Conservation (phyloP, 1,140 invertebrate species). For the Drosophila pallidifrons region DNA sequence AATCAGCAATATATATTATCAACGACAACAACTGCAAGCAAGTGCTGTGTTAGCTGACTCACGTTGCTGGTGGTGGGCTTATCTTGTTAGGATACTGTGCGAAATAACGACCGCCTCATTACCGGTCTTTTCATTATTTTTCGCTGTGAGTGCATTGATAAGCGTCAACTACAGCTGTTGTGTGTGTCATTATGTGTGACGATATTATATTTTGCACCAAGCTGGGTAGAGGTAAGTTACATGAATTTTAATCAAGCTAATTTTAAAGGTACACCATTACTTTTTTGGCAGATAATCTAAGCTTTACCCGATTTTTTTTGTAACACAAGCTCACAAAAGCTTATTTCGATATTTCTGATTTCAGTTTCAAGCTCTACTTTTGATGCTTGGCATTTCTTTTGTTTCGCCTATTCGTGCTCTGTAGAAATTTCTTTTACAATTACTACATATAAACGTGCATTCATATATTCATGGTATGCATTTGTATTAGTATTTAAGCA, state of each 20-base stretch:
- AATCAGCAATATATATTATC: neutral
- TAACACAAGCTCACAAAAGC: conserved; percentile 7
- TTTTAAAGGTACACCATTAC: neutral
- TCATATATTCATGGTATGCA: neutral
- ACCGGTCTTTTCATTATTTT: conserved; percentile 22
- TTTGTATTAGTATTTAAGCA: no score
- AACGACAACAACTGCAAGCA: conserved; percentile 11
- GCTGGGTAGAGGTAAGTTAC: conserved; percentile 39
- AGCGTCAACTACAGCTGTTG: neutral
- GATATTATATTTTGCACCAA: conserved; percentile 33
- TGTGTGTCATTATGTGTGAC: conserved; percentile 18
- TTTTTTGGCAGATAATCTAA: neutral
- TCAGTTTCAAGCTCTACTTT: conserved; percentile 26
- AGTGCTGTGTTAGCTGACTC: conserved; percentile 5
- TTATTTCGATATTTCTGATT: conserved; percentile 2
- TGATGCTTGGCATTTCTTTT: conserved; percentile 29
- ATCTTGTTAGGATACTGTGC: conserved; percentile 14
- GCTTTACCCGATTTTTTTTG: neutral
- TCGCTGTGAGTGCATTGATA: neutral
- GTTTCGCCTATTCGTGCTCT: conserved; percentile 14
- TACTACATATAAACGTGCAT: conserved; percentile 2
- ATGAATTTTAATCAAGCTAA: neutral
- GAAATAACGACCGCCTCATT: conserved; percentile 12
- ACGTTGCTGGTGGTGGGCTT: conserved; percentile 4
- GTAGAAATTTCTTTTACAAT: conserved; percentile 22